These are phyloP conservation scores for Taeniopygia guttata DNA, from an alignment of 2,797 vertebrate species.

Conservation along the genomic window DNA sequence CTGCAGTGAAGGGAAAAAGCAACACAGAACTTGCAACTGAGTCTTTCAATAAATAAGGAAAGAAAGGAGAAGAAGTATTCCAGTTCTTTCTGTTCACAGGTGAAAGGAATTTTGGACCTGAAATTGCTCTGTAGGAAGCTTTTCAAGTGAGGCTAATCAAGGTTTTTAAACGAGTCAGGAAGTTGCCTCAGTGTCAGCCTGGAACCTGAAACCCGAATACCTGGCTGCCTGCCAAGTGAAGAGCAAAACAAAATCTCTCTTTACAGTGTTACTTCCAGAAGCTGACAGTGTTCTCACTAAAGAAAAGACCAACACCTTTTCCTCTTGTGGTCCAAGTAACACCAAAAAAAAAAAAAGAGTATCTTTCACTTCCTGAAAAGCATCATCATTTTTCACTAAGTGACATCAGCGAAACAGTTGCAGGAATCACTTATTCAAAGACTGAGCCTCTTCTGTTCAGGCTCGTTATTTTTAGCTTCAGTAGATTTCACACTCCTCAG, in stretches of 20 bases:
- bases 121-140: neutral
- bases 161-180: neutral
- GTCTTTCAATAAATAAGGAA: neutral
- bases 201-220: neutral
- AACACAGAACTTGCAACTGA: neutral
- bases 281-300: neutral
- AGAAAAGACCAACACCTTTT: neutral
- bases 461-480: neutral
- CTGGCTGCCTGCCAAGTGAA: neutral
- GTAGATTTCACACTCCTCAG: neutral
- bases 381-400: neutral
- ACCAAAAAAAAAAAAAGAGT: neutral
- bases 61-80: neutral
- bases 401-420: neutral
- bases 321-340: neutral
- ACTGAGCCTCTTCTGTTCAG: neutral
- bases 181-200: neutral
- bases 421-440: neutral
- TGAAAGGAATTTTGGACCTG: neutral
- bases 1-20: neutral
- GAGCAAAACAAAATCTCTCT: constrained; percentile 8
- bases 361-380: neutral
- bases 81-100: neutral
- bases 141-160: neutral
- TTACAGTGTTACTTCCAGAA: neutral